Percentiles rank a stretch among this genome's conserved stretches.
phyloP scores from a whole-genome alignment of 2,113 vertebrate genomes.

The Clarias magur region DNA sequence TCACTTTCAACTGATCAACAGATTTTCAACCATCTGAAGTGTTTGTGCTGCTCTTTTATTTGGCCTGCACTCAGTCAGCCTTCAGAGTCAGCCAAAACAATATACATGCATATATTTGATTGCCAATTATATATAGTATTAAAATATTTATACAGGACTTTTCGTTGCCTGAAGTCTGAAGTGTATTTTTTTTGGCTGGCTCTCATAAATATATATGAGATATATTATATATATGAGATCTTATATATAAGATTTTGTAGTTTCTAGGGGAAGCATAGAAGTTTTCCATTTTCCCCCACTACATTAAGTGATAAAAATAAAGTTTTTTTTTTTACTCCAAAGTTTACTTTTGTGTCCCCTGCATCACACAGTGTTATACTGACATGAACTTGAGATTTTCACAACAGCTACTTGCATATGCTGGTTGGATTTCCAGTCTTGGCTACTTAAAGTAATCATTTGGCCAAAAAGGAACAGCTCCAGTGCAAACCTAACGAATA shows the following conservation, averaged over 20 bases:
- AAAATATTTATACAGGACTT: no score
- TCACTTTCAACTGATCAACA: no score
- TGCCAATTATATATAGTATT: no score
- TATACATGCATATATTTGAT: no score
- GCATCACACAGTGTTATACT: neutral
- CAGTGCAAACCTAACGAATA: neutral
- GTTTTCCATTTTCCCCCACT: no score
- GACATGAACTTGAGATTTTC: neutral
- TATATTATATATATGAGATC: no score
- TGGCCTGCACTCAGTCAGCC: no score
- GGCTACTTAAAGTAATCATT: conserved; percentile 7
- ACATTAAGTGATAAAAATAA: neutral
- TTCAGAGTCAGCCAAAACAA: no score
- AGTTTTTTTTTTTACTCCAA: neutral
- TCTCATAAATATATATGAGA: no score
- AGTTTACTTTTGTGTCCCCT: neutral
- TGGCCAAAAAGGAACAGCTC: neutral
- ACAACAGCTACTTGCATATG: conserved; percentile 19
- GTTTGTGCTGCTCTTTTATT: no score
- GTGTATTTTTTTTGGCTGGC: no score
- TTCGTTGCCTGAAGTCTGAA: no score
- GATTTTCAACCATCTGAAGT: conserved; percentile 1
- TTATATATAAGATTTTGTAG: neutral
- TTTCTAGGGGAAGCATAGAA: neutral
- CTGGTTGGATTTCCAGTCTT: neutral